Percentiles rank a stretch among this genome's conserved stretches.
Conservation (phyloP, 2,113 vertebrate species). For the Todiramphus saurophagus region DNA sequence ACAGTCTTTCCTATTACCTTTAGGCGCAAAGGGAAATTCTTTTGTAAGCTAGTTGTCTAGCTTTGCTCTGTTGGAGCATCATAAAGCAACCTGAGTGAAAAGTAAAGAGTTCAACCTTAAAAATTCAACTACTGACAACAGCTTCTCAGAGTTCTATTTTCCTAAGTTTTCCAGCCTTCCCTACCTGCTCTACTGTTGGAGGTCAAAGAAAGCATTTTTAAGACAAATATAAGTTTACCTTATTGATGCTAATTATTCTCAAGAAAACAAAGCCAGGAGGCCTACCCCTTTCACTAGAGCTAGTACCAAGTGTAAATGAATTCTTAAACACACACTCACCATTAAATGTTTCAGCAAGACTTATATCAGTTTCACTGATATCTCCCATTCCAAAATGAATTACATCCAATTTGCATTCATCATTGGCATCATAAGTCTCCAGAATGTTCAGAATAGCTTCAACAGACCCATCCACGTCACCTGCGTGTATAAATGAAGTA, state of each 20-base stretch:
- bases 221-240: not conserved
- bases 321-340: constrained; percentile 70
- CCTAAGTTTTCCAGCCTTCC: not conserved
- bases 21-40: not conserved
- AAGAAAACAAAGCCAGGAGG: not conserved
- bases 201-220: not conserved
- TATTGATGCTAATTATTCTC: not conserved
- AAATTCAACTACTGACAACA: not conserved
- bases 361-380: constrained; percentile 88
- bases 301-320: not conserved
- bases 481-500: constrained; percentile 59
- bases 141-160: not conserved
- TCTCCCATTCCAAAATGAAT: constrained; percentile 92
- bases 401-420: constrained; percentile 86
- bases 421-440: constrained; percentile 85
- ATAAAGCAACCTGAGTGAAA: not conserved
- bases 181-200: not conserved
- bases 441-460: constrained; percentile 89
- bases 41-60: not conserved
- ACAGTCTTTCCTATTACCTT: not conserved
- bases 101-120: not conserved
- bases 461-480: constrained; percentile 93
- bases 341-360: constrained; percentile 85
- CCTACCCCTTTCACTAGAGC: not conserved
- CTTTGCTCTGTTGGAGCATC: not conserved